Evolutionary conservation across 2,113 vertebrate genomes (phyloP).

Genomic region (Cygnus buccinator): DNA sequence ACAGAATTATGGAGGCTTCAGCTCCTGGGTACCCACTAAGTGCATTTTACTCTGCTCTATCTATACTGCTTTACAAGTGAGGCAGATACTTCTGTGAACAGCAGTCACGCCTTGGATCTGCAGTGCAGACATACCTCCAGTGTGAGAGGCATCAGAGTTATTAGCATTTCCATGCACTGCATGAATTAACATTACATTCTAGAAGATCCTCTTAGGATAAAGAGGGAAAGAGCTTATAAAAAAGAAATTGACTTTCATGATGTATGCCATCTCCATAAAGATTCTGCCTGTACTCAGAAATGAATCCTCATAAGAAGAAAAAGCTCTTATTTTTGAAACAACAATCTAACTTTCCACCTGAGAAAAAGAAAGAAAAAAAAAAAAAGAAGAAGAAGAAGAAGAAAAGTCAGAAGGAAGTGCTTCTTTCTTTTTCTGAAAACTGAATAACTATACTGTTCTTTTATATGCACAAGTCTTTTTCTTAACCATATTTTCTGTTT

Average conservation of each 20-base stretch:
- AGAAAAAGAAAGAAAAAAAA: neutral
- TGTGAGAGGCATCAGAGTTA: neutral
- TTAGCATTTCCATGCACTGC: neutral
- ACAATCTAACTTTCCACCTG: neutral
- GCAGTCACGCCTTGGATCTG: neutral
- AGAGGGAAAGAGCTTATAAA: neutral
- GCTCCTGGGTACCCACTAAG: neutral
- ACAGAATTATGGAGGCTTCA: neutral
- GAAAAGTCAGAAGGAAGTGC: neutral
- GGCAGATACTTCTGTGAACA: neutral
- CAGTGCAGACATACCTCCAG: neutral
- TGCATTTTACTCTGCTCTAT: neutral
- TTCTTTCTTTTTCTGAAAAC: neutral
- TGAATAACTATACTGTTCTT: constrained; percentile 20
- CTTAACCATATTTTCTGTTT: constrained; percentile 46
- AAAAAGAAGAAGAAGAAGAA: neutral
- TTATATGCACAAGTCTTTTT: constrained; percentile 1
- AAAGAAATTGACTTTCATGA: neutral
- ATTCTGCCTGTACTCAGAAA: neutral
- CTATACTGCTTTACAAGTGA: neutral
- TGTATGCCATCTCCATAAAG: neutral
- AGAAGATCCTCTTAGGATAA: neutral
- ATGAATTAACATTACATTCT: neutral
- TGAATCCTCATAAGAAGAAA: neutral
- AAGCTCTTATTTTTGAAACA: neutral